Base-by-base conservation (phyloP, 35 echinoderm and acorn worm species). In the Ophioderma brevispina region DNA sequence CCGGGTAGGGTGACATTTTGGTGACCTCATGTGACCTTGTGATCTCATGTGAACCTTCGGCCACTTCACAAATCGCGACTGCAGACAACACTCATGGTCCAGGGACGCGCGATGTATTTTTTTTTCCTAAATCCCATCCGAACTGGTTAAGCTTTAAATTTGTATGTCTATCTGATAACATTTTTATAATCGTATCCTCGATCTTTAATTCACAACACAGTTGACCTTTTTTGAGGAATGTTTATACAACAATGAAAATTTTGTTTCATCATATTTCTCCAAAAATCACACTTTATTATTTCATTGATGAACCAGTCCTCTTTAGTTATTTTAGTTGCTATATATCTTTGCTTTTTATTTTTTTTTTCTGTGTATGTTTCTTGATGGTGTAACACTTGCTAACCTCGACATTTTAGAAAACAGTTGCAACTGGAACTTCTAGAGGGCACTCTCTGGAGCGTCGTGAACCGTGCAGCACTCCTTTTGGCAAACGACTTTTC, bases 381-480 rank as follows among this genome's bases (percentile, higher is more conserved):
- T 98, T 55, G 96, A 98, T 86, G 94, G 96, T 32, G 87, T 95
- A 1, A 95, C 96, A 1, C 87, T 98, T 14, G 38, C 75, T 34
- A 98, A 98, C 80, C 76, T 98, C 56, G 96, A 98, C 64, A 90
- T 98, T 35, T 49, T 98, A 11, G 93, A 98, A 55, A 98, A 95
- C 80, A 89, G 90, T 49, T 52, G 77, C 82, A 0, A 95, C 93
- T 0, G 93, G 96, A 17, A 94, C 86, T 6, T 52, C 28, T 41
- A 93, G 95, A 77, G 96, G 96, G 55, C 95, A 93, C 0, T 76
- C 95, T 0, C 84, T 98, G 6, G 96, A 92, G 38, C 90, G 86
- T 18, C 87, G 95, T 15, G 96, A 98, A 33, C 90, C 84, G 17
- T 98, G 96, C 42, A 80, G 81, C 13, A 98, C 96, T 19, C 90